Evolutionary conservation across 1,140 invertebrate genomes (phyloP).

Genomic region (Lordiphosa mommai): DNA sequence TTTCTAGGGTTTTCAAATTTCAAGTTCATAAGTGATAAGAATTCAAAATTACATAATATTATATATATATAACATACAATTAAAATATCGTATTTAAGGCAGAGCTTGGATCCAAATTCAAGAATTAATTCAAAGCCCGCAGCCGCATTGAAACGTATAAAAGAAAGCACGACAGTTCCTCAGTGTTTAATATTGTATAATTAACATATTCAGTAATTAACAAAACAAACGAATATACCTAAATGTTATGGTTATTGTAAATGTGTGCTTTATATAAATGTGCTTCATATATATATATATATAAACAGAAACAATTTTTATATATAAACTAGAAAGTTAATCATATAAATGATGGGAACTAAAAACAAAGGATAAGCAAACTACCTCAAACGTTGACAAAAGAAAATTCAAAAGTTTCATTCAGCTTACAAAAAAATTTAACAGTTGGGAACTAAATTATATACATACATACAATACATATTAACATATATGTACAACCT

Average conservation of each 20-base stretch:
- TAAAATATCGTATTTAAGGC: slow-evolving; percentile 34
- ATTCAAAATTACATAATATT: slow-evolving; percentile 62
- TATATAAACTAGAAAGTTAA: slow-evolving; percentile 30
- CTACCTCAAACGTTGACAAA: slow-evolving; percentile 68
- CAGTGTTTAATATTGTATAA: slow-evolving; percentile 73
- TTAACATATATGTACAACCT: slow-evolving; percentile 22
- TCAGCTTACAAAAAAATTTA: slow-evolving; percentile 2
- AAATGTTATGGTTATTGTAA: slow-evolving; percentile 65
- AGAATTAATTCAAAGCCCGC: slow-evolving; percentile 38
- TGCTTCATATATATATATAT: slow-evolving; percentile 58
- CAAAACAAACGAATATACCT: slow-evolving; percentile 36
- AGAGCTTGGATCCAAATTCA: slow-evolving; percentile 40
- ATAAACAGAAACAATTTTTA: slow-evolving; percentile 37
- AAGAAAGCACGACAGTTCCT: slow-evolving; percentile 71
- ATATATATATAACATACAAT: slow-evolving; percentile 16
- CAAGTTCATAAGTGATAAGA: slow-evolving; percentile 71
- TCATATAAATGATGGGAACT: slow-evolving; percentile 30
- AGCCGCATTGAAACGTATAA: slow-evolving; percentile 51
- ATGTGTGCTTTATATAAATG: slow-evolving; percentile 77
- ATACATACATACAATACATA: slow-evolving; percentile 27
- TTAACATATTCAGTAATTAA: slow-evolving; percentile 47
- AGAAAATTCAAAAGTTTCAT: slow-evolving; percentile 54
- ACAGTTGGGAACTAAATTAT: slow-evolving; percentile 45
- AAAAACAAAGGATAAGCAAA: slow-evolving; percentile 48
- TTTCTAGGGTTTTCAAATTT: slow-evolving; percentile 70